Evolutionary conservation across 2,888 invertebrate species (phyloP).

Genomic region (Cephus nigrinus): DNA sequence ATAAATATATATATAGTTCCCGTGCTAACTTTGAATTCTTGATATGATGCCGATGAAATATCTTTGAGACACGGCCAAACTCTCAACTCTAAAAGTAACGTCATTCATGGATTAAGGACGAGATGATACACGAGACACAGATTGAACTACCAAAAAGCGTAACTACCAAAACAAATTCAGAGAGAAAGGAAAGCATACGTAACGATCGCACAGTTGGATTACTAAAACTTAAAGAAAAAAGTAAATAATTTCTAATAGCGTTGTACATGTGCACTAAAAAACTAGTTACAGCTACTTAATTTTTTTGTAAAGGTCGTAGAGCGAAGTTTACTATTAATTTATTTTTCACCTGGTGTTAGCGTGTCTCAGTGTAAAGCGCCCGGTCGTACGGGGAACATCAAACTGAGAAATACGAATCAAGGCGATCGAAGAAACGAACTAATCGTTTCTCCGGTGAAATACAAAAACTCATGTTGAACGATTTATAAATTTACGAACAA

Average conservation of each 20-base stretch:
- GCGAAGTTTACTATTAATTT: conserved; percentile 19
- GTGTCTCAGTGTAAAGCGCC: background rate
- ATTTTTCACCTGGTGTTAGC: background rate
- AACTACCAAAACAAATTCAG: background rate
- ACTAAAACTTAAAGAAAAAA: conserved; percentile 10
- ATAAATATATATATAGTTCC: background rate
- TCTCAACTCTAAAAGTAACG: background rate
- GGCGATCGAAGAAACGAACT: background rate
- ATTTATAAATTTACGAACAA: conserved; percentile 29
- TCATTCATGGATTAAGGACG: background rate
- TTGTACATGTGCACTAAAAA: conserved; percentile 29
- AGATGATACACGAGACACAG: background rate
- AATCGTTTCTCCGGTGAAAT: conserved; percentile 14
- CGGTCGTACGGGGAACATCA: background rate
- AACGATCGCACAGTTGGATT: background rate
- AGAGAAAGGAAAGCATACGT: background rate
- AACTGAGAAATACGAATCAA: conserved; percentile 16
- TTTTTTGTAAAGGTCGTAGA: conserved; percentile 21
- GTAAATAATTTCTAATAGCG: conserved; percentile 18
- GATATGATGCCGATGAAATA: background rate
- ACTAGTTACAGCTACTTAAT: conserved; percentile 21
- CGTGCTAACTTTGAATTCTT: background rate
- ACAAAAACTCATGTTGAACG: conserved; percentile 8
- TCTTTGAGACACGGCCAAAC: background rate
- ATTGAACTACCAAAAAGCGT: background rate